Evolutionary conservation across 2,797 vertebrate genomes (phyloP).

Genomic region (Hyperoplus lanceolatus): DNA sequence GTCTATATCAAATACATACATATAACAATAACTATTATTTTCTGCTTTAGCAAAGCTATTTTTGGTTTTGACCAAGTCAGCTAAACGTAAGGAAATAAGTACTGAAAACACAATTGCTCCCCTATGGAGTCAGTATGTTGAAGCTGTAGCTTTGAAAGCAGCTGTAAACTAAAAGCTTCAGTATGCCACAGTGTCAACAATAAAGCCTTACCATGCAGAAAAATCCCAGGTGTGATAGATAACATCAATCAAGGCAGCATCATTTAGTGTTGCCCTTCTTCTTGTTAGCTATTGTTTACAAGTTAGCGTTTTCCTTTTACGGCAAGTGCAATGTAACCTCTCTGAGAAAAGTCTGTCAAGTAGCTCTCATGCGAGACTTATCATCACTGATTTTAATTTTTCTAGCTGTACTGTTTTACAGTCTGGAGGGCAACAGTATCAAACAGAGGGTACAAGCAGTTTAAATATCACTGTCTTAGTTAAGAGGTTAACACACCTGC

Average conservation of each 20-base stretch:
- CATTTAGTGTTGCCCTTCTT: neutral
- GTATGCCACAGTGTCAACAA: neutral
- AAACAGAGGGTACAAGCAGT: neutral
- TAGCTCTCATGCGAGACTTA: neutral
- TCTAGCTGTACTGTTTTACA: neutral
- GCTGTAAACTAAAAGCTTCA: neutral
- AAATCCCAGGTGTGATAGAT: neutral
- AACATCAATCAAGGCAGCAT: neutral
- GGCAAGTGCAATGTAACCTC: neutral
- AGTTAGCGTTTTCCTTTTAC: neutral
- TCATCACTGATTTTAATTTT: slow-evolving; percentile 1
- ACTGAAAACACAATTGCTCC: too few species aligned
- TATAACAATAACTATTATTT: neutral
- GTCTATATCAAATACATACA: too few species aligned
- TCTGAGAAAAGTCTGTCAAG: neutral
- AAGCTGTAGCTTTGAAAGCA: neutral
- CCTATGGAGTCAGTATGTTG: neutral
- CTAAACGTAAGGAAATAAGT: neutral
- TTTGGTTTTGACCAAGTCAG: neutral
- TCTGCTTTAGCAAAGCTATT: neutral
- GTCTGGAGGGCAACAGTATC: neutral
- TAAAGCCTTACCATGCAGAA: neutral
- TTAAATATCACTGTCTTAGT: slow-evolving; percentile 3
- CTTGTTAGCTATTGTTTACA: neutral
- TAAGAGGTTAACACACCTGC: neutral